A percentile compares a stretch with the other conserved stretches of the same genome.
phyloP scores from a whole-genome alignment of 2,113 vertebrate genomes.

The Scartelaos histophorus region DNA sequence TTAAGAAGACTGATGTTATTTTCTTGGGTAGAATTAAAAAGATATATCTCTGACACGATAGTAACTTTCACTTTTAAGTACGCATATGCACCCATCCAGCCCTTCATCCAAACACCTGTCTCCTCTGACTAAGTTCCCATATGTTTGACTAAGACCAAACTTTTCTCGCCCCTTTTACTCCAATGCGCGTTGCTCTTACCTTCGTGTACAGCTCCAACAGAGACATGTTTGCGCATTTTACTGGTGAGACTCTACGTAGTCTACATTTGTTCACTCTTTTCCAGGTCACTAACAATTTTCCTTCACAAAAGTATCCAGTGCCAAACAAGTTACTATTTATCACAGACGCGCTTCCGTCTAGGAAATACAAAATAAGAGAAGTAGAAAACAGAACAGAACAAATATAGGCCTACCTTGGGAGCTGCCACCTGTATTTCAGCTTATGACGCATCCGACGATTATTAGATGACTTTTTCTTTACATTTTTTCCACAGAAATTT shows the following conservation, averaged over 20 bases:
- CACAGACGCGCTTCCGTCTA: background rate
- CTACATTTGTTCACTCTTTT: slow-evolving; percentile 23
- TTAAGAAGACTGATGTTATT: background rate
- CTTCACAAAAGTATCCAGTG: background rate
- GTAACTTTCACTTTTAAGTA: background rate
- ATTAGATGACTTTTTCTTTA: background rate
- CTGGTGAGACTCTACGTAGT: background rate
- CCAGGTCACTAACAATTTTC: slow-evolving; percentile 29
- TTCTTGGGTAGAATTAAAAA: background rate
- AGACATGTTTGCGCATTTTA: slow-evolving; percentile 78
- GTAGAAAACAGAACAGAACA: background rate
- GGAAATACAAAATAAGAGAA: slow-evolving; percentile 21
- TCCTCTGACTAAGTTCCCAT: slow-evolving; percentile 51
- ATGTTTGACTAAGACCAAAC: slow-evolving; percentile 38
- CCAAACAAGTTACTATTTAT: background rate
- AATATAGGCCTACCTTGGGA: background rate
- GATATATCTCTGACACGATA: background rate
- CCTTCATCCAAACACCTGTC: background rate
- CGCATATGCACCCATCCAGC: background rate
- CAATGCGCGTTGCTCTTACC: slow-evolving; percentile 72
- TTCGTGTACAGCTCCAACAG: slow-evolving; percentile 87
- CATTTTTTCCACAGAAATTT: background rate
- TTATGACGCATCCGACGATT: background rate
- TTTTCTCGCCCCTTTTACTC: background rate
- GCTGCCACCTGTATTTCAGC: background rate